phyloP scores from a whole-genome alignment of 2,113 vertebrate species.

The Asarcornis scutulata region DNA sequence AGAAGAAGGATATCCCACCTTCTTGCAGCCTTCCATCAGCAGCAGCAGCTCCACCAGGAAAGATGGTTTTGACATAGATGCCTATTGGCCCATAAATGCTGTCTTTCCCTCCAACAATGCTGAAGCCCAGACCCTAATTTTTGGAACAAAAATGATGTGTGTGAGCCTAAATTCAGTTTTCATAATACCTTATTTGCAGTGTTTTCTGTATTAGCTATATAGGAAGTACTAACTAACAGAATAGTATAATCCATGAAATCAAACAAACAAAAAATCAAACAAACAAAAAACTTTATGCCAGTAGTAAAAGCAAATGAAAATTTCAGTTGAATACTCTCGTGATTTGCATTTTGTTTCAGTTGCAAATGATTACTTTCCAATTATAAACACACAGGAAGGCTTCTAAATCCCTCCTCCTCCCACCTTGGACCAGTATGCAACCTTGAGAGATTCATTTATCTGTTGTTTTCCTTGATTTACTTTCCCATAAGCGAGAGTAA shows the following conservation, averaged over 20 bases:
- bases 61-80: slow-evolving; percentile 96
- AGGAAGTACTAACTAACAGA: background rate
- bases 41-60: slow-evolving; percentile 90
- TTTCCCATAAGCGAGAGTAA: background rate
- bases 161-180: background rate
- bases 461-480: background rate
- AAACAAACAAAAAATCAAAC: background rate
- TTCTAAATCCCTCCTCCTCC: background rate
- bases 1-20: slow-evolving; percentile 73
- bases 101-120: slow-evolving; percentile 93
- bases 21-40: slow-evolving; percentile 92
- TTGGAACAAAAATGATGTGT: background rate
- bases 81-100: slow-evolving; percentile 95
- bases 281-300: background rate
- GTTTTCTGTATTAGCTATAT: background rate
- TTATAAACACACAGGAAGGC: background rate
- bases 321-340: background rate
- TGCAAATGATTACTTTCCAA: background rate
- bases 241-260: background rate
- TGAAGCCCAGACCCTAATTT: slow-evolving; percentile 91
- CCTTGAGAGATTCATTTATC: background rate
- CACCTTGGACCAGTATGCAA: background rate
- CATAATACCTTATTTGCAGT: background rate
- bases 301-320: background rate
- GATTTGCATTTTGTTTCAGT: background rate